Conservation (phyloP, 2,797 vertebrate species). For the Anguilla anguilla region DNA sequence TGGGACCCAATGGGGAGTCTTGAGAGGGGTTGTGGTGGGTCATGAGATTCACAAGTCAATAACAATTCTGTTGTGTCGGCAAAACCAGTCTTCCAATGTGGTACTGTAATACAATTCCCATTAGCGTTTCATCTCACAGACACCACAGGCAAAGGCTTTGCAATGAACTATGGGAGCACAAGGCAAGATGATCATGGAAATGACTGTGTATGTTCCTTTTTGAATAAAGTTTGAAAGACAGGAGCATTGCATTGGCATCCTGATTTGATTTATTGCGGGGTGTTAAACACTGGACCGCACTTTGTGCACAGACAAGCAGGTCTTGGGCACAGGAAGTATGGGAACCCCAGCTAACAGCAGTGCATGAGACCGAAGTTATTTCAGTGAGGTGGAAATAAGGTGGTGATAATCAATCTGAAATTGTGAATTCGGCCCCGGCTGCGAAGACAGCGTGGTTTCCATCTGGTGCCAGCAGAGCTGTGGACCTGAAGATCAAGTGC, state of each 20-base stretch:
- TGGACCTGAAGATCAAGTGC: slow-evolving; percentile 26
- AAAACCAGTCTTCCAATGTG: neutral
- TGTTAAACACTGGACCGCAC: no score
- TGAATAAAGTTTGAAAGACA: neutral
- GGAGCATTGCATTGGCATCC: neutral
- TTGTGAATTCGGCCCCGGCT: slow-evolving; percentile 25
- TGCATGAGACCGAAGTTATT: neutral
- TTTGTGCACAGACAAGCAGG: neutral
- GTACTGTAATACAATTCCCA: neutral
- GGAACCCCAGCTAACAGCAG: neutral
- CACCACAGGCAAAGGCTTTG: neutral
- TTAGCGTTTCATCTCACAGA: neutral
- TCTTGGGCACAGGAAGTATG: neutral
- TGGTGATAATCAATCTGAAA: slow-evolving; percentile 27
- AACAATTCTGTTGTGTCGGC: neutral
- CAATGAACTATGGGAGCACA: neutral
- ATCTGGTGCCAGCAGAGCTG: slow-evolving; percentile 18
- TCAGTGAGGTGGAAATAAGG: neutral
- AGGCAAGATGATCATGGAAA: neutral
- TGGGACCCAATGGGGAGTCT: neutral
- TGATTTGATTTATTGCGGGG: neutral
- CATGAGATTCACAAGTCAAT: neutral
- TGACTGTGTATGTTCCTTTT: neutral
- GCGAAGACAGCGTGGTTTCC: slow-evolving; percentile 21
- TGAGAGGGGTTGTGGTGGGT: neutral